These are phyloP conservation scores for Abrostola tripartita DNA, from an alignment of 2,888 invertebrate species.

Conservation along the genomic window DNA sequence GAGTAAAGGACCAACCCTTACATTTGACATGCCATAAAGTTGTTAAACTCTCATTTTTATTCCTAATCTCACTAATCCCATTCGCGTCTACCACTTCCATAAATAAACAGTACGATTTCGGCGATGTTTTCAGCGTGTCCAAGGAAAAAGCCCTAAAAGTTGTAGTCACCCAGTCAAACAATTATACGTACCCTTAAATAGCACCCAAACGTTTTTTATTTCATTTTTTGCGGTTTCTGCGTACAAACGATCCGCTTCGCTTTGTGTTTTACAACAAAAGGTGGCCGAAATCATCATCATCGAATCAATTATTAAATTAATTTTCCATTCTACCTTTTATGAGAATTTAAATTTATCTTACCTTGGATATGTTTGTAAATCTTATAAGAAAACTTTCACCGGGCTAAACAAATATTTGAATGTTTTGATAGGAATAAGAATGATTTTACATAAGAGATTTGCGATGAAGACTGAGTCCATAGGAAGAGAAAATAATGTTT, in stretches of 20 bases:
- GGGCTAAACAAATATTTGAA: too few relatives aligned
- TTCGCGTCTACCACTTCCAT: neutral
- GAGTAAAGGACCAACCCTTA: too few relatives aligned
- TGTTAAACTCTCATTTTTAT: too few relatives aligned
- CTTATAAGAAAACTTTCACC: too few relatives aligned
- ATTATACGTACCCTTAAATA: neutral
- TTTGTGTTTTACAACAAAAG: conserved; percentile 44
- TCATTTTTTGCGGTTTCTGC: conserved; percentile 25
- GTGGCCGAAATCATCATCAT: conserved; percentile 14
- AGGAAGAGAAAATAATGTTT: too few relatives aligned
- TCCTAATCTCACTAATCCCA: too few relatives aligned
- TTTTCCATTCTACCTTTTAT: conserved; percentile 21
- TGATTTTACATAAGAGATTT: too few relatives aligned
- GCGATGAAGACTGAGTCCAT: too few relatives aligned
- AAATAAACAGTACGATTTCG: neutral
- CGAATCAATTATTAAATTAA: conserved; percentile 33
- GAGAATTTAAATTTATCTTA: neutral
- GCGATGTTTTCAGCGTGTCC: neutral
- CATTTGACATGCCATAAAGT: too few relatives aligned
- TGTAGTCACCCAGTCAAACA: neutral
- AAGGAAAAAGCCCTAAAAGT: neutral
- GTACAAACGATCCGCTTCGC: conserved; percentile 34
- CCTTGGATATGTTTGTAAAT: neutral
- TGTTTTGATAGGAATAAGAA: too few relatives aligned
- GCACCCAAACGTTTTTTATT: conserved; percentile 7